Conservation (phyloP, 2,797 vertebrate genomes). For the Hippopotamyrus pictus region DNA sequence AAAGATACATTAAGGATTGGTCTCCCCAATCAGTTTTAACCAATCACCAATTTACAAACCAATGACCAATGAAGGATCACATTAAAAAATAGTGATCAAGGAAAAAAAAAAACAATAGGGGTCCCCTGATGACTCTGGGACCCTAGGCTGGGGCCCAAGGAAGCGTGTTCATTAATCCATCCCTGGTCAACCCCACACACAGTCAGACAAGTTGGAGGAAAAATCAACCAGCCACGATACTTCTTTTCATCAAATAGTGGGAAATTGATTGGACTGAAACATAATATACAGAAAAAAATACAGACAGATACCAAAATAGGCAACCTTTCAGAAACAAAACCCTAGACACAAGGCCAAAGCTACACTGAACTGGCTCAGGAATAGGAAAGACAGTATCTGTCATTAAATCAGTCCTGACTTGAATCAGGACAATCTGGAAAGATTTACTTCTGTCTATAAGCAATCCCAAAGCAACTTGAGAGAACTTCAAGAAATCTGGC, state of each 20-base stretch:
- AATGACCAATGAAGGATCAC: neutral
- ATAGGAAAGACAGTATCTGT: slow-evolving; percentile 11
- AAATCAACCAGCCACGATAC: neutral
- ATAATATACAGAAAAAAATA: neutral
- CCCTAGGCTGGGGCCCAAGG: neutral
- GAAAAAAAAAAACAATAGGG: neutral
- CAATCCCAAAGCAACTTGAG: neutral
- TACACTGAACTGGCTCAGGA: neutral
- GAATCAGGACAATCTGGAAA: slow-evolving; percentile 8
- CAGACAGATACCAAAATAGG: neutral
- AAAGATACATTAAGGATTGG: neutral
- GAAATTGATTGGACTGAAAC: neutral
- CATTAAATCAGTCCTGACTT: slow-evolving; percentile 5
- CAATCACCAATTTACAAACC: neutral
- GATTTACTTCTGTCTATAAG: slow-evolving; percentile 1
- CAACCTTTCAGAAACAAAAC: neutral
- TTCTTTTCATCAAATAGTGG: neutral
- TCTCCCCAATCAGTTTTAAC: neutral
- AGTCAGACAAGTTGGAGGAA: neutral
- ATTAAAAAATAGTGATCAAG: neutral
- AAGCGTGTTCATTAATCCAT: neutral
- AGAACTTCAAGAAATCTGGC: slow-evolving; percentile 6
- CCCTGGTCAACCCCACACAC: neutral
- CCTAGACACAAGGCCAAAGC: neutral
- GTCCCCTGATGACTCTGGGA: neutral